These are phyloP conservation scores for Phorcus lineatus DNA, from an alignment of 2,888 invertebrate species.

Conservation along the genomic window DNA sequence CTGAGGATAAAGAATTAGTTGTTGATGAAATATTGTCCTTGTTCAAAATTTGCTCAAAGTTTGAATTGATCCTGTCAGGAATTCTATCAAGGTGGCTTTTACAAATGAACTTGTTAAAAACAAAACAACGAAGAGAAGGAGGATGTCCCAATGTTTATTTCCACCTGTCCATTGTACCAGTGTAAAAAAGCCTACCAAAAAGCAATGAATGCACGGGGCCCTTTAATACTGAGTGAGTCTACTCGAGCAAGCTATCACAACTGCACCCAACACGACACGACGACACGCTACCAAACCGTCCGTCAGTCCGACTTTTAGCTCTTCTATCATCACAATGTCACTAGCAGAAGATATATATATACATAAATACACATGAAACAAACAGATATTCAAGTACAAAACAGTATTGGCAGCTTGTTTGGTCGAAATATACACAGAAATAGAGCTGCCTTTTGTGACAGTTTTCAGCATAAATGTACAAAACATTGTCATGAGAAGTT, in stretches of 20 bases:
- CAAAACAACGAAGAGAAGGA: not conserved
- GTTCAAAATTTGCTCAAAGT: too few species aligned
- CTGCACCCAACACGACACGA: too few species aligned
- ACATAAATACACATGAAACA: not conserved
- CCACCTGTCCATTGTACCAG: not conserved
- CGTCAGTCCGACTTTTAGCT: not conserved
- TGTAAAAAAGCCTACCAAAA: not conserved
- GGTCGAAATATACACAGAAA: not conserved
- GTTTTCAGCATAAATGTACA: conserved; percentile 1
- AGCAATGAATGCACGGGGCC: not conserved
- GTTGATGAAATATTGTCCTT: too few species aligned
- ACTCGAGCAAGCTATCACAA: too few species aligned
- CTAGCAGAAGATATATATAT: not conserved
- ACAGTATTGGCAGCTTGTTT: not conserved
- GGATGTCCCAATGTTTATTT: not conserved
- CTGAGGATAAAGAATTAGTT: too few species aligned
- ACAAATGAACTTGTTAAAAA: too few species aligned
- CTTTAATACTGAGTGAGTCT: not conserved
- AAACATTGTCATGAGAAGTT: not conserved
- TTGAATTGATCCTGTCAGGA: too few species aligned
- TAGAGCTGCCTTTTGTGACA: conserved; percentile 5
- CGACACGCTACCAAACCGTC: not conserved
- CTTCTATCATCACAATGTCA: not conserved
- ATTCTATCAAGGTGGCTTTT: too few species aligned
- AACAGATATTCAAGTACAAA: not conserved